phyloP scores from a whole-genome alignment of 2,113 vertebrate genomes.

The Prolemur simus region DNA sequence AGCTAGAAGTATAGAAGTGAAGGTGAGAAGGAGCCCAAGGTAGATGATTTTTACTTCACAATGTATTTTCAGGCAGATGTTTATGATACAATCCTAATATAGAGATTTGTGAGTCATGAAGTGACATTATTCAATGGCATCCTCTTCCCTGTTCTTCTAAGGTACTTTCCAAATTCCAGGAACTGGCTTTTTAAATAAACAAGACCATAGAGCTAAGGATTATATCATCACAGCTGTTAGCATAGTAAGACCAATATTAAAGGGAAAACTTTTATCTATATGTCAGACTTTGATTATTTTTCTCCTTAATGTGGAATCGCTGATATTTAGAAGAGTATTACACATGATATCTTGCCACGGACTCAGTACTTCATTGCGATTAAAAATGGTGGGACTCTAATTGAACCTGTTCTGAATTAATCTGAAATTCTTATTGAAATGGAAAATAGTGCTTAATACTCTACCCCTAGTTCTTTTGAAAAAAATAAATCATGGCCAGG shows the following conservation, averaged over 20 bases:
- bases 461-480: not conserved
- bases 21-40: not conserved
- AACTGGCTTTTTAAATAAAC: not conserved
- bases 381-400: not conserved
- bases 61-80: not conserved
- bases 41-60: not conserved
- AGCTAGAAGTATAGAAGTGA: not conserved
- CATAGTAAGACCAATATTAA: not conserved
- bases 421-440: slow-evolving; percentile 13
- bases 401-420: not conserved
- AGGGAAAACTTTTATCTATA: not conserved
- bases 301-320: not conserved
- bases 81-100: not conserved
- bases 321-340: not conserved
- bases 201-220: not conserved
- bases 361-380: not conserved
- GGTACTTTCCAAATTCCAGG: not conserved
- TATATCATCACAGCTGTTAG: not conserved
- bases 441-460: not conserved
- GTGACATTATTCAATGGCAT: not conserved
- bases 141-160: not conserved
- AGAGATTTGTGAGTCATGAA: not conserved
- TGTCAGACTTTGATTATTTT: not conserved
- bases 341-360: not conserved
- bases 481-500: not conserved